Percentiles rank a stretch among this genome's conserved stretches.
phyloP scores from a whole-genome alignment of 2,113 vertebrate species.

The Strix aluco region DNA sequence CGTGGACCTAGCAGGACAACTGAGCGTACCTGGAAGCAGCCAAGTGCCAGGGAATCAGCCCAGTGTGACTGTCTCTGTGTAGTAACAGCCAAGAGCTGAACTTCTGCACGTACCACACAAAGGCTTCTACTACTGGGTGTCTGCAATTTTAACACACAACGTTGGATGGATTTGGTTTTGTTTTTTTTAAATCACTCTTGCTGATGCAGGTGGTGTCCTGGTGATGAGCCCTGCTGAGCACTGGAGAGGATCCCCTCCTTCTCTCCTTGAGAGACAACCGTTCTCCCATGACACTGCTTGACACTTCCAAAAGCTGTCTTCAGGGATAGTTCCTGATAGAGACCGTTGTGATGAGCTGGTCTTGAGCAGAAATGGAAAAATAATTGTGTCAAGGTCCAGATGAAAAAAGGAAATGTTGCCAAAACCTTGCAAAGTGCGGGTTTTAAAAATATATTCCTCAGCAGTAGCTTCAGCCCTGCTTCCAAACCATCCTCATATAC shows the following conservation, averaged over 20 bases:
- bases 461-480: background rate
- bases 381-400: background rate
- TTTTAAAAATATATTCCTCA: background rate
- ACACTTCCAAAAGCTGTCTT: background rate
- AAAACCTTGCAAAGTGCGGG: background rate
- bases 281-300: no score
- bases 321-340: background rate
- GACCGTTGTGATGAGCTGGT: background rate
- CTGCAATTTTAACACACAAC: background rate
- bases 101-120: accelerated
- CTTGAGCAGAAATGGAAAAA: background rate
- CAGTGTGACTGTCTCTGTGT: background rate
- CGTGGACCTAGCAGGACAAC: background rate
- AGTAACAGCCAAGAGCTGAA: background rate
- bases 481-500: background rate
- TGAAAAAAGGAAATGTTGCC: background rate
- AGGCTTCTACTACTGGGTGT: background rate
- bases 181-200: background rate
- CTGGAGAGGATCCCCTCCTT: background rate
- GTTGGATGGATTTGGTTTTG: no score
- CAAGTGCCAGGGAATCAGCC: background rate
- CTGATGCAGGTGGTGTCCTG: background rate
- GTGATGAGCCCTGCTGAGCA: background rate
- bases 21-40: background rate
- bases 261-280: background rate